Percentiles rank a stretch among this genome's conserved stretches.
Conservation (phyloP, 1,140 invertebrate species). For the Antheraea mylitta region DNA sequence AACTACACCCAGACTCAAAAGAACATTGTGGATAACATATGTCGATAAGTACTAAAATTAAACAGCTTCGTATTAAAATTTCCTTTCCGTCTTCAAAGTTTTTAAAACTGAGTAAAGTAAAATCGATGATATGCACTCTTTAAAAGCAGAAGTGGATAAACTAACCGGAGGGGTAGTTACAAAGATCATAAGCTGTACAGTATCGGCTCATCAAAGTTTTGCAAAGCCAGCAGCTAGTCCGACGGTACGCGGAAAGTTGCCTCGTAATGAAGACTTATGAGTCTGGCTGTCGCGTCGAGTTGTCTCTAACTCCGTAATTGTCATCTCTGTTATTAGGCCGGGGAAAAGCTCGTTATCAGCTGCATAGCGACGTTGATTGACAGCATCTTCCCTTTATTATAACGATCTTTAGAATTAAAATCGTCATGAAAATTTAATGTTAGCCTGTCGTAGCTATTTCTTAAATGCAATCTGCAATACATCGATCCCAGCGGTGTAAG, state of each 20-base stretch:
- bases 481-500: no score
- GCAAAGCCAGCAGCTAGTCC: constrained; percentile 33
- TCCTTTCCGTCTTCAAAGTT: not conserved
- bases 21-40: no score
- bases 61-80: not conserved
- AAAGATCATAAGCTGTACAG: constrained; percentile 38
- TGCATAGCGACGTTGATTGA: constrained; percentile 22
- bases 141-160: constrained; percentile 15
- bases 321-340: constrained; percentile 45
- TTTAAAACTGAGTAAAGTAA: not conserved
- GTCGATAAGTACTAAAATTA: no score
- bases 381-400: not conserved
- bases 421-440: no score
- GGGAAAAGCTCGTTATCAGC: constrained; percentile 31
- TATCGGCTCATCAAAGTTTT: constrained; percentile 51
- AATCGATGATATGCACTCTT: constrained; percentile 15
- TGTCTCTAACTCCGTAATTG: constrained; percentile 45
- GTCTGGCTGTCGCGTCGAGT: constrained; percentile 35
- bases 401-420: no score
- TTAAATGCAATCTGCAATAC: no score
- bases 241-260: constrained; percentile 15
- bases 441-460: no score
- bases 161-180: constrained; percentile 9
- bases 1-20: no score
- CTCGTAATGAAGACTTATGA: constrained; percentile 69